Evolutionary conservation across 2,797 vertebrate genomes (phyloP), one percentile per base, ranked within the genome.

Genomic region (Anisognathus igniventris): DNA sequence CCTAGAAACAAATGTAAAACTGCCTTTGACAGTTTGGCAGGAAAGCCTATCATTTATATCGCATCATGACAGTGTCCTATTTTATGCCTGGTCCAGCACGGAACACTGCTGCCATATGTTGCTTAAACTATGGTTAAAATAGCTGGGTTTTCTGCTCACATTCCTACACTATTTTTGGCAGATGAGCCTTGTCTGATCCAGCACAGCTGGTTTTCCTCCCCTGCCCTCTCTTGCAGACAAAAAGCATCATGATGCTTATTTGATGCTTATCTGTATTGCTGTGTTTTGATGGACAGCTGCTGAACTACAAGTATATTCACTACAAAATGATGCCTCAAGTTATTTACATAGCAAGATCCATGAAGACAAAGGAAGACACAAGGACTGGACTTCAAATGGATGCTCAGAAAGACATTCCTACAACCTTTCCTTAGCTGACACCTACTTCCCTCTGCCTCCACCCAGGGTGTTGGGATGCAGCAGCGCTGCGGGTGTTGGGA

Each of bases 101-200:
- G 92, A 96, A 88, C 54, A 54, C 92, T 97, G 96, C 92, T 96
- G 58, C 93, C 96, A 95, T 95, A 95, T 95, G 93, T 93, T 94
- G 95, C 97, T 90, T 95, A 96, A 98, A 96, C 96, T 96, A 96
- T 75, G 95, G 95, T 96, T 95, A 95, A 97, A 97, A 97, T 96
- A 96, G 95, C 92, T 97, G 93, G 83, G 90, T 91, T 97, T 96
- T 97, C 94, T 97, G 94, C 93, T 96, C 56, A 33, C 94, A 16
- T 96, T 95, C 95, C 95, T 94, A 83, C 83, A 73, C 85, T 93
- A 95, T 93, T 96, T 96, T 91, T 88, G 79, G 89, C 75, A 88
- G 75, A 87, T 61, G 66, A 86, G 74, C 68, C 54, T 61, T 2
- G 40, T 67, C 87, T 83, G 92, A 83, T 88, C 89, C 78, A 91